Conservation (phyloP, 2,113 vertebrate genomes). For the Brienomyrus brachyistius region DNA sequence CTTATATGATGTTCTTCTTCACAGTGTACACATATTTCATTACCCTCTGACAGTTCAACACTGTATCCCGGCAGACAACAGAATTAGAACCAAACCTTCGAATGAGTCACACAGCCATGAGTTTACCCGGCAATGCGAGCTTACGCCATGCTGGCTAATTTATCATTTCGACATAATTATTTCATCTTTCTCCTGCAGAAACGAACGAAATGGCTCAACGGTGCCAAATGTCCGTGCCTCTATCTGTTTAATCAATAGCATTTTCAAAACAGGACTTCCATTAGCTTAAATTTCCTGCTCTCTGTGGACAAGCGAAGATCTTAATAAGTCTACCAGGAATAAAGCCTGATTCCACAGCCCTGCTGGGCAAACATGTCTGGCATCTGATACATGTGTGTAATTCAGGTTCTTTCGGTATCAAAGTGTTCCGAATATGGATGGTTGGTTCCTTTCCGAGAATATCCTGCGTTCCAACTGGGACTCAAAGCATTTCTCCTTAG, state of each 20-base stretch:
- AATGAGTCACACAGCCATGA: not conserved
- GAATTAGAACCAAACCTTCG: not conserved
- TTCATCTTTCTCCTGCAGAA: not conserved
- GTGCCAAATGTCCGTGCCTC: not conserved
- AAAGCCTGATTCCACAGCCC: not conserved
- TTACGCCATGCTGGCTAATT: not conserved
- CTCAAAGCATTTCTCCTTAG: not conserved
- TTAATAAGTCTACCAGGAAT: constrained; percentile 3
- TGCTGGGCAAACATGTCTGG: not conserved
- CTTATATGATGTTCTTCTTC: not conserved
- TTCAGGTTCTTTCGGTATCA: not conserved
- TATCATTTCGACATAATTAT: not conserved
- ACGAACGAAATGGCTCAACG: not conserved
- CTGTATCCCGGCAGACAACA: not conserved
- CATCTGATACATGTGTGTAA: not conserved
- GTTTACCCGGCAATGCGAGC: not conserved
- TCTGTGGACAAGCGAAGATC: not conserved
- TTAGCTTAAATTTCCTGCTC: not conserved
- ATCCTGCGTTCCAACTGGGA: not conserved
- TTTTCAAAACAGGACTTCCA: not conserved
- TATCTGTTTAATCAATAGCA: constrained; percentile 1
- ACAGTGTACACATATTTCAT: not conserved
- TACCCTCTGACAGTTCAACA: constrained; percentile 1
- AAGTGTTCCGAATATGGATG: not conserved
- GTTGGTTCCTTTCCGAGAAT: not conserved